Evolutionary conservation across 1,140 invertebrate genomes (phyloP).

Genomic region (Calliopsis andreniformis): DNA sequence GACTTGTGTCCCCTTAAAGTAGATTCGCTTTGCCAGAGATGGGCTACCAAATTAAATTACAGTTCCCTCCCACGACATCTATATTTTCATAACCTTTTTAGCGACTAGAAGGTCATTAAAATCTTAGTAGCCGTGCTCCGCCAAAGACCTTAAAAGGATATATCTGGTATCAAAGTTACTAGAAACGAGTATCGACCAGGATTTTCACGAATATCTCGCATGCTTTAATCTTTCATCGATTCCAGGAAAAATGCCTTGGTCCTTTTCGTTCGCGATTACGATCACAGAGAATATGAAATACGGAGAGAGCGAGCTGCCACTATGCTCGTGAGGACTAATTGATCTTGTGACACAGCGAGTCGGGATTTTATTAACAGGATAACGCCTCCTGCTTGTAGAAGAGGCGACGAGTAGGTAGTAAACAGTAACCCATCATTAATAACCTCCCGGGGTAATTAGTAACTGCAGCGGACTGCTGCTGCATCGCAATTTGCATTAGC

Average conservation of each 20-base stretch:
- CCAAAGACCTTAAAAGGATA: background rate
- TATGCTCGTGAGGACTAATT: background rate
- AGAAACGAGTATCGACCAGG: background rate
- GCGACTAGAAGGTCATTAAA: constrained; percentile 22
- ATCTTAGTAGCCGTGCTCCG: background rate
- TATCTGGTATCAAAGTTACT: background rate
- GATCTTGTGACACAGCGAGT: background rate
- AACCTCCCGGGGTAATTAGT: background rate
- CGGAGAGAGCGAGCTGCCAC: fast-evolving
- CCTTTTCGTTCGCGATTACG: no score
- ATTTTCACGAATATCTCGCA: background rate
- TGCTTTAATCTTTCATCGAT: background rate
- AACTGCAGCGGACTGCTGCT: background rate
- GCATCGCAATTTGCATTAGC: background rate
- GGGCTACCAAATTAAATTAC: constrained; percentile 30
- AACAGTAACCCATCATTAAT: background rate
- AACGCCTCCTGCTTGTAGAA: background rate
- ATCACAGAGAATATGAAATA: background rate
- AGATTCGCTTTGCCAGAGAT: background rate
- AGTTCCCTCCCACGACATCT: background rate
- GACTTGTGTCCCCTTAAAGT: background rate
- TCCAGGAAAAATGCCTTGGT: no score
- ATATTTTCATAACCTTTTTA: constrained; percentile 18
- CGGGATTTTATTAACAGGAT: background rate
- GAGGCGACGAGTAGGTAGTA: no score